A percentile compares a stretch with the other conserved stretches of the same genome.
phyloP scores from a whole-genome alignment of 35 echinoderm and acorn worm species.

The Heliocidaris erythrogramma region DNA sequence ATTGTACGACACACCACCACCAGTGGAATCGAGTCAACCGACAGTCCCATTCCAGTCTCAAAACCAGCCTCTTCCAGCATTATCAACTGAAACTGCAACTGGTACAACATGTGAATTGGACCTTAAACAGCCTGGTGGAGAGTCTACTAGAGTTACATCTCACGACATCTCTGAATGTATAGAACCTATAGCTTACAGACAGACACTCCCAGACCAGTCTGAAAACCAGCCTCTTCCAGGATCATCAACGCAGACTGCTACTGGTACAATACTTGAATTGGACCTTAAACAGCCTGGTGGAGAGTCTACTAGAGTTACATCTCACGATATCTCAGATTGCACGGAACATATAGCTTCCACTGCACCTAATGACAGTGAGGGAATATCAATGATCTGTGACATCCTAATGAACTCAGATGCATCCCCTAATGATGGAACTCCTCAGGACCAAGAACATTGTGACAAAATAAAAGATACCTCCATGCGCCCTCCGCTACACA shows the following conservation, averaged over 20 bases:
- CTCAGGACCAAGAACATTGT: neutral
- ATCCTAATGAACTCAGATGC: neutral
- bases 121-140: too few species aligned
- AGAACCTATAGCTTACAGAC: too few species aligned
- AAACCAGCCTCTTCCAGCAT: too few species aligned
- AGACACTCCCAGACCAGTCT: neutral
- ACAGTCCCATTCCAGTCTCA: neutral
- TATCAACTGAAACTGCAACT: too few species aligned
- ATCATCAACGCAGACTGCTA: neutral
- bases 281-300: neutral
- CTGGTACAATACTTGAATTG: neutral
- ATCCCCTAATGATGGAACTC: neutral
- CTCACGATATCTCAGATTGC: neutral
- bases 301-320: neutral
- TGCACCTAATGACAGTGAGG: neutral
- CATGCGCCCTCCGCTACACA: neutral
- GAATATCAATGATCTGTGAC: neutral
- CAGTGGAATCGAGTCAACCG: neutral
- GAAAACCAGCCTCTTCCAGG: neutral
- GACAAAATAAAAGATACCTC: neutral
- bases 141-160: too few species aligned
- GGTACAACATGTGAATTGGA: too few species aligned
- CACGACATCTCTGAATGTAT: too few species aligned
- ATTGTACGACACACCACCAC: conserved; percentile 27
- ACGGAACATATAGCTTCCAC: neutral